Evolutionary conservation across 2,113 vertebrate genomes (phyloP).

Genomic region (Procavia capensis): DNA sequence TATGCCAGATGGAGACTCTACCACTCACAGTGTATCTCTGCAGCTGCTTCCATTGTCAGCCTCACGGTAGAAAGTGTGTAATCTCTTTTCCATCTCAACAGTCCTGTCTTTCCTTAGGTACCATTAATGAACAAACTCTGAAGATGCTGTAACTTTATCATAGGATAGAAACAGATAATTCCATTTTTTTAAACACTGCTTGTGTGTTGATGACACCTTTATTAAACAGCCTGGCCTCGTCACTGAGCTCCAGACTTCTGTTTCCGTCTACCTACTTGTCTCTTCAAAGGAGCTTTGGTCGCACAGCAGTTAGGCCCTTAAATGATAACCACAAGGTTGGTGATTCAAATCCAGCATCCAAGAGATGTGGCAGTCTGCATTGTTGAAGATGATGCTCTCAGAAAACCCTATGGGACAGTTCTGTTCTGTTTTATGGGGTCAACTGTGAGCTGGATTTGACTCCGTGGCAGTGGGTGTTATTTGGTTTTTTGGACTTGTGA

Average conservation of each 20-base stretch:
- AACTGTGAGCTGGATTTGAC: neutral
- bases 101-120: neutral
- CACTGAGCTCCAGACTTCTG: neutral
- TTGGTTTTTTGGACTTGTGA: neutral
- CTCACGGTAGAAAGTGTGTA: accelerated
- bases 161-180: too few species aligned
- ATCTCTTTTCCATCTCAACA: neutral
- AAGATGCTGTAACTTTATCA: neutral
- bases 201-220: neutral
- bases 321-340: too few species aligned
- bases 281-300: neutral
- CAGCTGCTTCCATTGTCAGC: accelerated
- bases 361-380: too few species aligned
- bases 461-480: too few species aligned
- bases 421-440: neutral
- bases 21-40: neutral
- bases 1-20: neutral
- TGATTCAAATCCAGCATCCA: too few species aligned
- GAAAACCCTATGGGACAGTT: too few species aligned
- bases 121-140: neutral
- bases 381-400: too few species aligned
- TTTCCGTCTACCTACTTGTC: neutral
- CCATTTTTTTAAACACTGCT: neutral
- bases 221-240: neutral
- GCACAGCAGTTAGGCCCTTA: too few species aligned